A percentile compares a stretch with the other conserved stretches of the same genome.
These are phyloP conservation scores for Tribolium castaneum DNA, from an alignment of 1,140 invertebrate genomes.

Conservation along the genomic window DNA sequence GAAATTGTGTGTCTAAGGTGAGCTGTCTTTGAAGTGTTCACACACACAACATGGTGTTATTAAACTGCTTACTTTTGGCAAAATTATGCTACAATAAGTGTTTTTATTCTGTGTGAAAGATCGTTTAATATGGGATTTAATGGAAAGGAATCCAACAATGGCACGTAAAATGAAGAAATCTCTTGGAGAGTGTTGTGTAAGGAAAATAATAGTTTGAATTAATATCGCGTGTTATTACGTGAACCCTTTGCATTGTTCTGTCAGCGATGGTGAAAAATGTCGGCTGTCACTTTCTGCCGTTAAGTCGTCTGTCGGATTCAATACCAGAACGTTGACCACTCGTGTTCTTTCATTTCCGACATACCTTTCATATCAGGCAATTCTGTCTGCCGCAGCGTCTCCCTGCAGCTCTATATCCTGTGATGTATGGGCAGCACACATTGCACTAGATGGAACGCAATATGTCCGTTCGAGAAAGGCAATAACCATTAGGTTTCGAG, in stretches of 20 bases:
- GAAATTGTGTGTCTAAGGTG: not conserved
- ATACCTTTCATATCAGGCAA: constrained; percentile 50
- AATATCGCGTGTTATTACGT: constrained; percentile 24
- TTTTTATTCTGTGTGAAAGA: not conserved
- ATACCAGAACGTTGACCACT: constrained; percentile 45
- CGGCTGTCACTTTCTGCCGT: constrained; percentile 10
- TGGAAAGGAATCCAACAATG: not conserved
- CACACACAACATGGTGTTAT: no score
- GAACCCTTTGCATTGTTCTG: constrained; percentile 12
- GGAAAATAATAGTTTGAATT: constrained; percentile 12
- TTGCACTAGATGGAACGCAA: constrained; percentile 73
- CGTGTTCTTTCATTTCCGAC: constrained; percentile 54
- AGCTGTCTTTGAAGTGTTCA: not conserved
- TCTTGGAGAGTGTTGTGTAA: not conserved
- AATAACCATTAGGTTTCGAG: constrained; percentile 73
- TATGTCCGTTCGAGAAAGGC: constrained; percentile 72
- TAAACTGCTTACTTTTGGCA: no score
- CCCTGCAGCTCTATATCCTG: constrained; percentile 57
- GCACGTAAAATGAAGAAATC: constrained; percentile 8
- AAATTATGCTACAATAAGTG: no score
- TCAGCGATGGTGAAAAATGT: constrained; percentile 20
- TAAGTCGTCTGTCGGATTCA: constrained; percentile 40
- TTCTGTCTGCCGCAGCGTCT: constrained; percentile 51
- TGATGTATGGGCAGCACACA: constrained; percentile 71
- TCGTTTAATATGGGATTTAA: not conserved